Evolutionary conservation across 2,113 vertebrate genomes (phyloP).

Genomic region (Myrmecobius fasciatus): DNA sequence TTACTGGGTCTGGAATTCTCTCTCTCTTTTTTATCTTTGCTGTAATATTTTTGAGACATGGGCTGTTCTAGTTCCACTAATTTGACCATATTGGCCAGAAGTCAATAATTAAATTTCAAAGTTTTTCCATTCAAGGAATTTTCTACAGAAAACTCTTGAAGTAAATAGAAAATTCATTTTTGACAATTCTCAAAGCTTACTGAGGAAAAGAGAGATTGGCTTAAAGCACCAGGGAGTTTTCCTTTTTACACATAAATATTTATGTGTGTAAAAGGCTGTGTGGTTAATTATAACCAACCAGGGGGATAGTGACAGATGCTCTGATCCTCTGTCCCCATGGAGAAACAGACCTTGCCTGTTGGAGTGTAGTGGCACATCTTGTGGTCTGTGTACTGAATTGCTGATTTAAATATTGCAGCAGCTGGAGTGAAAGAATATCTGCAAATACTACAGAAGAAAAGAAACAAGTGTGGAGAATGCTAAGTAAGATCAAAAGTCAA

Average conservation of each 20-base stretch:
- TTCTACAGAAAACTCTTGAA: slow-evolving; percentile 70
- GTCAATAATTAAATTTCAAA: slow-evolving; percentile 54
- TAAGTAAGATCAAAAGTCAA: slow-evolving; percentile 71
- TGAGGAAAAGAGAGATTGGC: slow-evolving; percentile 72
- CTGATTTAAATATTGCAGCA: slow-evolving; percentile 85
- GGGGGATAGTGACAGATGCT: slow-evolving; percentile 84
- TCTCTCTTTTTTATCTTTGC: neutral
- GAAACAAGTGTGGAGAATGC: slow-evolving; percentile 71
- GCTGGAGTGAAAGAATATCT: slow-evolving; percentile 80
- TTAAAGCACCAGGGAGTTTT: slow-evolving; percentile 80
- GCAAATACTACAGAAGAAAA: slow-evolving; percentile 74
- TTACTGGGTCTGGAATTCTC: neutral
- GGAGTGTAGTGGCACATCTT: slow-evolving; percentile 82
- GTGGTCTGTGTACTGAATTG: slow-evolving; percentile 84
- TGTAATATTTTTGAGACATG: neutral
- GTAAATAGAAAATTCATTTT: slow-evolving; percentile 76
- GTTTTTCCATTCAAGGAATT: slow-evolving; percentile 66
- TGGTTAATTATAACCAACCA: slow-evolving; percentile 83
- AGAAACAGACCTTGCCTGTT: slow-evolving; percentile 82
- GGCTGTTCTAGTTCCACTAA: slow-evolving; percentile 8
- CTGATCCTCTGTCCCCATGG: slow-evolving; percentile 83
- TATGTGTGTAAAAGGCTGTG: slow-evolving; percentile 82
- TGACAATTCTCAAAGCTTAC: slow-evolving; percentile 74
- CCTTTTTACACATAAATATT: slow-evolving; percentile 85
- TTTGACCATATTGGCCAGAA: neutral